Conservation (phyloP, 2,797 vertebrate species). For the Choloepus didactylus region DNA sequence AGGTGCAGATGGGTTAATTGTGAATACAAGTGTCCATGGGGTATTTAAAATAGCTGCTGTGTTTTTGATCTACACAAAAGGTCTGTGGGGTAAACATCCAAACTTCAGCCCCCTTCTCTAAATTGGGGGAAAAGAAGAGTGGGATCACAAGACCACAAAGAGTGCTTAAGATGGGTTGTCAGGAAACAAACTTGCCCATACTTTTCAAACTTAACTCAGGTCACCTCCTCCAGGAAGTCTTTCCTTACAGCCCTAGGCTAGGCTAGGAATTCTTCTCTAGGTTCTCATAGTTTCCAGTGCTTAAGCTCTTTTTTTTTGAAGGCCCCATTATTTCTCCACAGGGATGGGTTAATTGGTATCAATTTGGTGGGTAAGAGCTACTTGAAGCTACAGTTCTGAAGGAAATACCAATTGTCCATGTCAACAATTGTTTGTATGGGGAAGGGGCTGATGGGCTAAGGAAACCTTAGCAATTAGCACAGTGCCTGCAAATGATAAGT, state of each 20-base stretch:
- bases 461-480: background rate
- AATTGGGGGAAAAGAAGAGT: background rate
- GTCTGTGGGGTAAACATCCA: background rate
- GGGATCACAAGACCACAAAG: background rate
- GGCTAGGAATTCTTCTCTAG: background rate
- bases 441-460: background rate
- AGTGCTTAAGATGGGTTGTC: background rate
- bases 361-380: background rate
- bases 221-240: background rate
- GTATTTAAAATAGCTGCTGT: background rate
- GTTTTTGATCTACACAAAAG: background rate
- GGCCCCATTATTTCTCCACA: background rate
- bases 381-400: background rate
- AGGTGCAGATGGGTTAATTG: background rate
- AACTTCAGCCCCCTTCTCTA: background rate
- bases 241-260: background rate
- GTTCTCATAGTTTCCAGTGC: background rate
- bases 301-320: background rate
- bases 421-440: background rate
- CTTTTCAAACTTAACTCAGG: conserved; percentile 11
- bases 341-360: background rate
- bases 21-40: background rate
- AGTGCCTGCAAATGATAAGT: background rate
- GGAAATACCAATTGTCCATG: background rate
- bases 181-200: background rate